phyloP scores from a whole-genome alignment of 1,140 invertebrate genomes.

The Bombus polaris region DNA sequence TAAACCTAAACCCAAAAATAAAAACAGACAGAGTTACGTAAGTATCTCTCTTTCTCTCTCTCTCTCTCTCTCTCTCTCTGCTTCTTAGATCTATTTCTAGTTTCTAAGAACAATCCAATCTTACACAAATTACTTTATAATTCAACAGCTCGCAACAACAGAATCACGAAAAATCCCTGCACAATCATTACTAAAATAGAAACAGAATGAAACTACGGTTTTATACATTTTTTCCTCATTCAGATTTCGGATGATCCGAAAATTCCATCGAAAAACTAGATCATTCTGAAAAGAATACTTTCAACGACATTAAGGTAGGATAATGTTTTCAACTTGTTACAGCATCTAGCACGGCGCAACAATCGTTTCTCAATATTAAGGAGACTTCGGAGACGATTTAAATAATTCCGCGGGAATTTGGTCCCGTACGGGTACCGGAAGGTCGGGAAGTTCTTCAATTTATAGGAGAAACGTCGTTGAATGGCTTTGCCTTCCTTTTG shows the following conservation, averaged over 20 bases:
- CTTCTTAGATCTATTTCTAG: background rate
- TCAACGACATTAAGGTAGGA: background rate
- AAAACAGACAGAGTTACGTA: too few relatives aligned
- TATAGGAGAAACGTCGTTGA: constrained; percentile 73
- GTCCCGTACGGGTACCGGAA: constrained; percentile 59
- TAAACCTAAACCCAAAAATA: too few relatives aligned
- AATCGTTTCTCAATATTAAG: constrained; percentile 77
- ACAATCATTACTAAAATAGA: background rate
- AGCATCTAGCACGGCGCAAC: background rate
- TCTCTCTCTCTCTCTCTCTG: too few relatives aligned
- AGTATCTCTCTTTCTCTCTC: too few relatives aligned
- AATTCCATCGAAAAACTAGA: background rate
- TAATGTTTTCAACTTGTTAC: background rate
- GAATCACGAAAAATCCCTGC: background rate
- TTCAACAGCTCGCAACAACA: background rate
- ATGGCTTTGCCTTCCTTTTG: constrained; percentile 61
- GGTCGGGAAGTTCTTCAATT: constrained; percentile 73
- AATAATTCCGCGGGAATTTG: constrained; percentile 72
- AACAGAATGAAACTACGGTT: background rate
- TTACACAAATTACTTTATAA: background rate
- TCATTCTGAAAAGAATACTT: background rate
- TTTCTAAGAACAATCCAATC: background rate
- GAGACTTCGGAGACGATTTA: constrained; percentile 75
- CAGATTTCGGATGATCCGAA: background rate
- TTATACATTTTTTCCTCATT: background rate